Base-by-base conservation (phyloP, 2,888 invertebrate species). In the Plemyria rubiginata region DNA sequence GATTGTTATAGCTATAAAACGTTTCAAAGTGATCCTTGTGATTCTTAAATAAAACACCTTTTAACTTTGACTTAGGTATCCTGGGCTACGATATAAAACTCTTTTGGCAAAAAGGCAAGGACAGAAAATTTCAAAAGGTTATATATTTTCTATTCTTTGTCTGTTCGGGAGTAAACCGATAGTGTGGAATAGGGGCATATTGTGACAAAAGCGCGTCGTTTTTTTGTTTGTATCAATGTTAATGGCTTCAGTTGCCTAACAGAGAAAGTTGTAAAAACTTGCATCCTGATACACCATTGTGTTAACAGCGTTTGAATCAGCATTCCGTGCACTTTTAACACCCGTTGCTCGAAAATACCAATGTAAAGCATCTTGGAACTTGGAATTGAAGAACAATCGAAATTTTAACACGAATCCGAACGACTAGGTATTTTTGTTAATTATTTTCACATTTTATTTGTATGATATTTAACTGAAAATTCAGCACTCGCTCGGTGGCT, bases 351-450 rank as follows among this genome's bases (percentile, higher is more conserved):
- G 84, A 86, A 86, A 84, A 76, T 74, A 56, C 65, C 71, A 72
- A 74, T 77, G 72, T 71, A 74, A 75, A 75, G 71, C 66, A 77
- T 82, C 81, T 79, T 77, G 73, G 79, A 73, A 75, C 81, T 79
- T 77, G 73, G 79, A 73, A 75, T 78, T 79, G 76, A 86, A 88
- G 86, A 86, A 88, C 87, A 88, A 90, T 89, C 88, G 88, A 84
- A 87, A 84, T 84, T 84, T 83, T 82, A 84, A 85, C 84, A 86
- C 77, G 67, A 60, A 55, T 63, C 59, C 54, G 53, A 71, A 66
- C 54, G 55, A 67, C 54, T 52, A 69, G 61, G 64, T 63, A 69
- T 56, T 69, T 69, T 65, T 64, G 57, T 66, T 67, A 46, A 58
- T 69, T 56, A 67, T 68, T 66, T 60, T 63, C 55, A 66, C 43